These are phyloP conservation scores for Silurus lanzhouensis DNA, from an alignment of 2,797 vertebrate genomes.

Conservation along the genomic window DNA sequence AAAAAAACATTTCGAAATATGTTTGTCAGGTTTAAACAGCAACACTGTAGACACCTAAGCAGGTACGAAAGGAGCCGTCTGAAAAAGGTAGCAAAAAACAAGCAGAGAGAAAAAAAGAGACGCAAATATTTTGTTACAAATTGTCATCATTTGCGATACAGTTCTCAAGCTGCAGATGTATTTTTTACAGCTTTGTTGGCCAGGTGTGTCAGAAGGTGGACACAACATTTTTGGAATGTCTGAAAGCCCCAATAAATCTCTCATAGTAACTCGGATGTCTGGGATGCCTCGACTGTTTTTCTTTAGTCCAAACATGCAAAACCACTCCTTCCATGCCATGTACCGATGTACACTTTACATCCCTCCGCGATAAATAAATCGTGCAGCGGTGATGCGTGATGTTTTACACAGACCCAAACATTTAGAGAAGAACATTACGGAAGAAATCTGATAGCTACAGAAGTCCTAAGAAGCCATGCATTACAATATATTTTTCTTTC, in stretches of 20 bases:
- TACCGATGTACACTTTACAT: not conserved
- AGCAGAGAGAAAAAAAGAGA: not conserved
- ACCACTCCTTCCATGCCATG: not conserved
- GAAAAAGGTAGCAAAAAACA: not conserved
- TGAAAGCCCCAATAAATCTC: constrained; percentile 1
- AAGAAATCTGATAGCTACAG: no score
- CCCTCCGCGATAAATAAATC: no score
- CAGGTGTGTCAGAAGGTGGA: constrained; percentile 3
- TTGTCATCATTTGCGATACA: not conserved
- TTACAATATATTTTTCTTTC: no score
- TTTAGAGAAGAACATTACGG: not conserved
- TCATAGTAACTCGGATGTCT: constrained; percentile 3
- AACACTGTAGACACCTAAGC: not conserved
- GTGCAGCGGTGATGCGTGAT: no score
- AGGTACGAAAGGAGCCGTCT: not conserved
- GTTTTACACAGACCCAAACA: not conserved
- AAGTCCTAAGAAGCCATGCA: no score
- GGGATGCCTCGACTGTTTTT: not conserved
- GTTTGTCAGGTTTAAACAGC: not conserved
- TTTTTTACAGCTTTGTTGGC: not conserved
- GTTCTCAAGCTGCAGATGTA: not conserved
- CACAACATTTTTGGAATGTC: not conserved
- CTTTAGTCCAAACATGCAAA: constrained; percentile 10
- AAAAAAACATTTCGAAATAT: not conserved
- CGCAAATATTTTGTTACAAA: not conserved